These are phyloP conservation scores for Stenopsyche tienmushanensis DNA, from an alignment of 1,140 invertebrate species.

Conservation along the genomic window DNA sequence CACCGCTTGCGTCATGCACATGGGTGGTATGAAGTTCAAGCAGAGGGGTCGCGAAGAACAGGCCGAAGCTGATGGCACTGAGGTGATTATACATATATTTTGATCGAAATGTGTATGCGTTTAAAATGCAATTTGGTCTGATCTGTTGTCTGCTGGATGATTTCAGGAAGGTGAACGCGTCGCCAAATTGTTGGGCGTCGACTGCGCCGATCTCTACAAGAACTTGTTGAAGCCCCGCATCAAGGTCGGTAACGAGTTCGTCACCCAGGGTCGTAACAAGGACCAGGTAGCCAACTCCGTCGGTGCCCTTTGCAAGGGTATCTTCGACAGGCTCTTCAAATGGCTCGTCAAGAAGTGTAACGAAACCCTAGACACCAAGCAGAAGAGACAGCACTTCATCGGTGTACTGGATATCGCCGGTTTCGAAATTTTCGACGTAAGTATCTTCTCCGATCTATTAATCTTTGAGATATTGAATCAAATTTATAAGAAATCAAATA, in stretches of 20 bases:
- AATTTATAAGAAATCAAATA: neutral
- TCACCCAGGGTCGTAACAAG: slow-evolving; percentile 97
- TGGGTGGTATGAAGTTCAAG: slow-evolving; percentile 99
- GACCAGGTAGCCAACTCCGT: slow-evolving; percentile 92
- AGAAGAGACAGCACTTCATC: slow-evolving; percentile 97
- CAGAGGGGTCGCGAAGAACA: slow-evolving; percentile 99
- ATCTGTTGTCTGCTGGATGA: neutral
- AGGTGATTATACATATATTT: slow-evolving; percentile 57
- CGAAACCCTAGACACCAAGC: slow-evolving; percentile 96
- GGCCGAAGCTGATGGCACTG: slow-evolving; percentile 96
- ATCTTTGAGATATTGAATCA: neutral
- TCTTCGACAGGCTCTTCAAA: slow-evolving; percentile 97
- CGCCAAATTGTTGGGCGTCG: slow-evolving; percentile 88
- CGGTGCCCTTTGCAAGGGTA: slow-evolving; percentile 95
- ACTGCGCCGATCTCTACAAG: slow-evolving; percentile 88
- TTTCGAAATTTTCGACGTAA: slow-evolving; percentile 99
- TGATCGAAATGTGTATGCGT: neutral
- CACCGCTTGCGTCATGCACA: slow-evolving; percentile 96
- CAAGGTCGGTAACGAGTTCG: slow-evolving; percentile 99
- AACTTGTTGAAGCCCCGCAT: slow-evolving; percentile 97
- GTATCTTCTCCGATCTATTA: slow-evolving; percentile 54
- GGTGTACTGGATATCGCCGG: slow-evolving; percentile 99
- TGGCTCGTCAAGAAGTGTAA: slow-evolving; percentile 98
- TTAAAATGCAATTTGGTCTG: neutral
- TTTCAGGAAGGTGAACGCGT: slow-evolving; percentile 89